These are phyloP conservation scores for Artemisiospiza belli DNA, from an alignment of 2,113 vertebrate species.

Conservation along the genomic window DNA sequence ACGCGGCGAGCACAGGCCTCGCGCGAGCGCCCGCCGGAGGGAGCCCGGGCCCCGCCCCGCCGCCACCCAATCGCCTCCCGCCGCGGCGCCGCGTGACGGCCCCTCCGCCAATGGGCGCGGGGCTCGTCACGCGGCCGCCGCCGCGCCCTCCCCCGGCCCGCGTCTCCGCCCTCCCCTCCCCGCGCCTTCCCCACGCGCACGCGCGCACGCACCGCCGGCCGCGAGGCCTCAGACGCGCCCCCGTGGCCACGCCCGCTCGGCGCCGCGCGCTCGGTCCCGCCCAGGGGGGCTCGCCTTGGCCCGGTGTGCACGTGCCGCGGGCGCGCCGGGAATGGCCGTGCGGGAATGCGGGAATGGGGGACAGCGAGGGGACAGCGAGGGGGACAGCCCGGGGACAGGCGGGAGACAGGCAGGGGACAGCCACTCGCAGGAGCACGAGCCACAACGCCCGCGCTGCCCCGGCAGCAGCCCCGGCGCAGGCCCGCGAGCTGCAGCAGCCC, in stretches of 20 bases:
- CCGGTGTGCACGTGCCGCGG: neutral
- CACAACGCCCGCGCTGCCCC: neutral
- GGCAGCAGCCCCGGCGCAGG: neutral
- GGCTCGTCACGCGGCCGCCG: too few relatives aligned
- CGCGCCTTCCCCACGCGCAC: too few relatives aligned
- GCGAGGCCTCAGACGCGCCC: neutral
- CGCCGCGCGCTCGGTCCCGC: neutral
- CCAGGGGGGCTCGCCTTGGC: fast-evolving
- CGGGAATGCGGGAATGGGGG: neutral
- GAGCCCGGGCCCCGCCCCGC: too few relatives aligned
- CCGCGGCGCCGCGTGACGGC: too few relatives aligned
- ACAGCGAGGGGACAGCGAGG: neutral
- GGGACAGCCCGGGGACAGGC: neutral
- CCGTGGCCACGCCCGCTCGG: neutral
- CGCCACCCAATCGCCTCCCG: too few relatives aligned
- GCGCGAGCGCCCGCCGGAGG: too few relatives aligned
- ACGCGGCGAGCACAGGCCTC: too few relatives aligned
- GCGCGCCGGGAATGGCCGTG: neutral
- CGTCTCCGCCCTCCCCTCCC: too few relatives aligned
- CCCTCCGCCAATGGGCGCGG: too few relatives aligned
- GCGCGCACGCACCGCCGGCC: too few relatives aligned
- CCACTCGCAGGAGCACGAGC: neutral
- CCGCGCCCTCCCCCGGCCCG: too few relatives aligned
- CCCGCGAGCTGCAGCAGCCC: fast-evolving
- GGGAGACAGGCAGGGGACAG: too few relatives aligned